Evolutionary conservation across 2,113 vertebrate genomes (phyloP).

Genomic region (Neomonachus schauinslandi): DNA sequence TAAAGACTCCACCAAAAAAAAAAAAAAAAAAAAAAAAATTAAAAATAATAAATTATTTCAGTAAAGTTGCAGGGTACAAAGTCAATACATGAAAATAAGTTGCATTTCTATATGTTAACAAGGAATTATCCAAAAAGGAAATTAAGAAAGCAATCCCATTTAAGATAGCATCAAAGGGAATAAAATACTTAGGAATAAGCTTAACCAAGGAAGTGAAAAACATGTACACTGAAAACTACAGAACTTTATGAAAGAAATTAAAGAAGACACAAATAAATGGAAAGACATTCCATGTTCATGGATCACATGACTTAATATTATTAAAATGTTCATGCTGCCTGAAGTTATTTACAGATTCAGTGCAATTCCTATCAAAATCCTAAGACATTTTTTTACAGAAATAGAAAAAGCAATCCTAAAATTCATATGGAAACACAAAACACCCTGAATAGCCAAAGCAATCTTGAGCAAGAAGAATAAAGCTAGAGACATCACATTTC

Average conservation of each 20-base stretch:
- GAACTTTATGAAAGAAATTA: neutral
- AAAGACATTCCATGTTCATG: neutral
- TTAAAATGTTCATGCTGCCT: neutral
- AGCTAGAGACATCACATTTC: neutral
- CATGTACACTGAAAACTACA: neutral
- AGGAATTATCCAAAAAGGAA: neutral
- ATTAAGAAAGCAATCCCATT: neutral
- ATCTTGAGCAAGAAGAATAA: neutral
- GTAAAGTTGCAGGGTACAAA: neutral
- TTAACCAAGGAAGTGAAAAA: neutral
- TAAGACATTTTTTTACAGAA: neutral
- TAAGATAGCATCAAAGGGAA: neutral
- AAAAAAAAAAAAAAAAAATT: neutral
- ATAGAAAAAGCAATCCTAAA: neutral
- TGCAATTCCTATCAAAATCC: neutral
- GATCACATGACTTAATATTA: neutral
- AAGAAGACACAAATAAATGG: neutral
- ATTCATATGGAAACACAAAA: neutral
- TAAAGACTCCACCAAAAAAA: neutral
- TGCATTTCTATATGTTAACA: neutral
- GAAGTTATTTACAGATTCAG: neutral
- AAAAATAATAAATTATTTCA: neutral
- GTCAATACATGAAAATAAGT: neutral
- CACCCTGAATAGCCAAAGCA: neutral
- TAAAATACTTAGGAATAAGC: neutral